Evolutionary conservation across 2,888 invertebrate species (phyloP).

Genomic region (Cheilosia scutellata): DNA sequence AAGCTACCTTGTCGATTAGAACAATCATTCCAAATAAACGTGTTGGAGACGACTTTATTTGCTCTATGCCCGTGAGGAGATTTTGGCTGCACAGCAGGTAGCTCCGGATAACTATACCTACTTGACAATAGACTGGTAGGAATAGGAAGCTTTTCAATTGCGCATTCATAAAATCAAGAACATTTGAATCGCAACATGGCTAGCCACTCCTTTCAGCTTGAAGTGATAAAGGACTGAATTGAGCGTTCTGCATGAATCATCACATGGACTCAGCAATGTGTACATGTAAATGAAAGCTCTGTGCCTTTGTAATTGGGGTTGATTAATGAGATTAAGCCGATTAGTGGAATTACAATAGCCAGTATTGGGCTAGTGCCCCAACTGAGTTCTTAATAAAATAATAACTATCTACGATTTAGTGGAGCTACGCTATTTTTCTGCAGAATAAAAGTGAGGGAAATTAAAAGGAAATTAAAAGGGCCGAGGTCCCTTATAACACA

Average conservation of each 20-base stretch:
- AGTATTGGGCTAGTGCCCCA: neutral
- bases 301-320: neutral
- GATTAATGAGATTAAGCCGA: neutral
- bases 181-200: neutral
- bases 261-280: neutral
- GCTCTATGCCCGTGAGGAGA: neutral
- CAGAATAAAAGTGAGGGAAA: too few species aligned
- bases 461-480: too few species aligned
- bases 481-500: too few species aligned
- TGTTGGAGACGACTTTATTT: neutral
- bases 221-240: neutral
- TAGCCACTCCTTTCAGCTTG: neutral
- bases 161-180: slow-evolving; percentile 3
- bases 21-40: slow-evolving; percentile 9
- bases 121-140: neutral
- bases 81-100: neutral
- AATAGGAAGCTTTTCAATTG: neutral
- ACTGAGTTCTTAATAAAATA: neutral
- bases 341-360: neutral
- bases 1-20: slow-evolving; percentile 4
- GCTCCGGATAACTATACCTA: neutral
- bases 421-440: too few species aligned
- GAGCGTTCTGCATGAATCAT: neutral
- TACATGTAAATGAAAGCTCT: neutral
- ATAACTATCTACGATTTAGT: too few species aligned